Evolutionary conservation across 30 jellyfish, hydroid and myxozoan genomes (phyloP), one percentile per base, ranked within the genome.

Genomic region (Aurelia aurita): DNA sequence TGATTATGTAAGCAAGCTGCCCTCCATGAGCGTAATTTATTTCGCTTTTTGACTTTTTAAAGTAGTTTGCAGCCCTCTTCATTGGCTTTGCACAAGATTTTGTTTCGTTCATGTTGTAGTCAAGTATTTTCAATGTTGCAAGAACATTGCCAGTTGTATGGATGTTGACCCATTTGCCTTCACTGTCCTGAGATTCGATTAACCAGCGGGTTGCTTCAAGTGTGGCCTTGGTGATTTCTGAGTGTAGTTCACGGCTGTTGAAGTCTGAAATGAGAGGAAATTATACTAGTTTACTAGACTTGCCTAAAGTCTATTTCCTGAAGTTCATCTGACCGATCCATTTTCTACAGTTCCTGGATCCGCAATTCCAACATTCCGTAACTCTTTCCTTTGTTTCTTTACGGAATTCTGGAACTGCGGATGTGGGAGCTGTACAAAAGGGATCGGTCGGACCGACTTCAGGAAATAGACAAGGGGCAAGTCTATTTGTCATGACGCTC

Each of bases 71-170:
- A 5, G 90, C 90, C 27, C 32, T 80, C 44, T 51, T 32, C 55
- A 80, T 43, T 31, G 83, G 27, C 28, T 29, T 23, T n/a, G 74
- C 23, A 82, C 83, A 64, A 1, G 83, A 13, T 22, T 47, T 66
- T 19, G 43, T 26, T 53, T 66, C 90, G 6, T 46, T 39, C 71
- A 64, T 15, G 63, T 67, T 78, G 58, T 80, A 51, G 1, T 77
- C 90, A 31, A 65, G 26, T 71, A 80, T n/a, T 54, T 66, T 80
- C 26, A 80, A 27, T 12, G 57, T 51, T 8, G 90, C 83, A 25
- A 80, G 57, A 2, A 39, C 83, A 26, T 80, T 63, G 16, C 76
- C 90, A 22, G 90, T 64, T 31, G 83, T 64, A 35, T 80, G 90
- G 15, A 65, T 3, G 54, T 80, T 23, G 19, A 64, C 2, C 90